Percentiles rank a stretch among this genome's conserved stretches.
These are phyloP conservation scores for Copidosoma aretas DNA, from an alignment of 2,888 invertebrate genomes.

Conservation along the genomic window DNA sequence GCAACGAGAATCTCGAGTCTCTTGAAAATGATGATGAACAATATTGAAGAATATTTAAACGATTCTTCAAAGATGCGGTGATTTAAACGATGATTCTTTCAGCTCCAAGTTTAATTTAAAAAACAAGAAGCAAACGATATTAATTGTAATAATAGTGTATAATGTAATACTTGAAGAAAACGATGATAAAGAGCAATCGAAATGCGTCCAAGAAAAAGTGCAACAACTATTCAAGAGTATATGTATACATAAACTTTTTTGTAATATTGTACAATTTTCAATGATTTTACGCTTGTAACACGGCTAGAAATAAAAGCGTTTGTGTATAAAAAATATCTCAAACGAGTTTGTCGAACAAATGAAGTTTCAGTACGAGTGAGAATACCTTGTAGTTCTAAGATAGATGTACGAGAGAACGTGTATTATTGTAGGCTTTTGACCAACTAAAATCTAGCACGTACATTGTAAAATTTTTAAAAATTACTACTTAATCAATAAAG, in stretches of 20 bases:
- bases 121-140: slow-evolving; percentile 11
- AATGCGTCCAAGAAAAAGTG: too few species aligned
- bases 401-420: too few species aligned
- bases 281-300: slow-evolving; percentile 42
- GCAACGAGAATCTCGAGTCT: slow-evolving; percentile 53
- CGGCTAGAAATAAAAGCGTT: slow-evolving; percentile 38
- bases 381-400: too few species aligned
- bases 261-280: slow-evolving; percentile 43
- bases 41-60: slow-evolving; percentile 37
- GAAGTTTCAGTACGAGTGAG: slow-evolving; percentile 51
- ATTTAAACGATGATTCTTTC: slow-evolving; percentile 32
- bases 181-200: slow-evolving; percentile 14
- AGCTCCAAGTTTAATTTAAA: slow-evolving; percentile 21
- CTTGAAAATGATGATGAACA: slow-evolving; percentile 49
- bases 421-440: too few species aligned
- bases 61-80: slow-evolving; percentile 22
- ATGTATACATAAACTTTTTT: slow-evolving; percentile 1
- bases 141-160: slow-evolving; percentile 32
- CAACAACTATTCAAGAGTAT: too few species aligned
- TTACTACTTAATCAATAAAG: neutral
- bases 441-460: slow-evolving; percentile 43
- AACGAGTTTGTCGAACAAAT: slow-evolving; percentile 50
- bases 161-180: slow-evolving; percentile 32
- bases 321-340: slow-evolving; percentile 45
- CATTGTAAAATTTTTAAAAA: slow-evolving; percentile 15